Conservation (phyloP, 2,888 invertebrate genomes). For the Pedicia rivosa region DNA sequence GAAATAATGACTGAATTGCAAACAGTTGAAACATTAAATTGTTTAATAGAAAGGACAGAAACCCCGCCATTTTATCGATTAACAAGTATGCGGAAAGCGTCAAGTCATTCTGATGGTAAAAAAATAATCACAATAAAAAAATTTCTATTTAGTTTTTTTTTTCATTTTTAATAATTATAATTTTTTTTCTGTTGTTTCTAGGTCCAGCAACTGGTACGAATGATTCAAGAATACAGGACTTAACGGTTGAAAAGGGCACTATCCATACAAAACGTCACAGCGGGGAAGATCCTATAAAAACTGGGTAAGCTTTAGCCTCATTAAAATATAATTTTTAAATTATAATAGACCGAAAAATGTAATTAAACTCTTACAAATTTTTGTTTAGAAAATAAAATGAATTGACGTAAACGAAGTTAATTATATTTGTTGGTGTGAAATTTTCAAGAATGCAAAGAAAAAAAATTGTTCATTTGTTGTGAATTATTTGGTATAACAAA, state of each 20-base stretch:
- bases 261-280: slow-evolving; percentile 93
- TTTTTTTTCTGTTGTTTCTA: slow-evolving; percentile 12
- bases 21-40: slow-evolving; percentile 91
- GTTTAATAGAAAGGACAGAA: slow-evolving; percentile 90
- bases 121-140: background rate
- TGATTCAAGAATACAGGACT: slow-evolving; percentile 30
- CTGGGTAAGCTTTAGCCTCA: slow-evolving; percentile 39
- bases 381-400: too few species aligned
- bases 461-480: too few species aligned
- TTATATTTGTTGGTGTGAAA: too few species aligned
- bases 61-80: slow-evolving; percentile 96
- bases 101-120: slow-evolving; percentile 57
- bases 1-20: slow-evolving; percentile 96
- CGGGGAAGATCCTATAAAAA: slow-evolving; percentile 73
- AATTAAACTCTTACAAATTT: too few species aligned
- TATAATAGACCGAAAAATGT: too few species aligned
- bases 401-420: too few species aligned
- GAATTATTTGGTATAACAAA: too few species aligned
- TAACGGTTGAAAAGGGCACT: slow-evolving; percentile 76
- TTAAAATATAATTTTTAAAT: too few species aligned
- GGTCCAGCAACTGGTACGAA: slow-evolving; percentile 29
- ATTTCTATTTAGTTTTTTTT: too few species aligned
- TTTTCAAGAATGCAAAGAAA: too few species aligned
- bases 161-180: background rate
- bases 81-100: slow-evolving; percentile 80